Percentiles rank a stretch among this genome's conserved stretches.
phyloP scores from a whole-genome alignment of 2,797 vertebrate genomes.

The Cyprinella venusta region DNA sequence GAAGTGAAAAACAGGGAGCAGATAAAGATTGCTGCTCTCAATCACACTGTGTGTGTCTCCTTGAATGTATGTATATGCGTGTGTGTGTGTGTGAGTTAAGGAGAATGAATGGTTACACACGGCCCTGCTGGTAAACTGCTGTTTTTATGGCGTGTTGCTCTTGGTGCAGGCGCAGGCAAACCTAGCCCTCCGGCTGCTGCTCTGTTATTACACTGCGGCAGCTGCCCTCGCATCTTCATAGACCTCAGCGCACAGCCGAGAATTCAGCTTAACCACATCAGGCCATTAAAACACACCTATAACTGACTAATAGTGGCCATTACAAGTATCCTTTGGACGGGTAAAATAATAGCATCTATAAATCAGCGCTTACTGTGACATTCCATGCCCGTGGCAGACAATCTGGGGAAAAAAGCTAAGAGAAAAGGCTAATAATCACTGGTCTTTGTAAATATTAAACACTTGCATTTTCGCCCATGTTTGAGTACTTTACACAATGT shows the following conservation, averaged over 20 bases:
- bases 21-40: conserved; percentile 38
- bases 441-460: conserved; percentile 25
- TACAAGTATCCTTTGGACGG: conserved; percentile 43
- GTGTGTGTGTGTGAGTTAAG: conserved; percentile 25
- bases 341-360: conserved; percentile 47
- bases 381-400: conserved; percentile 10
- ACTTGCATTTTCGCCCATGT: not conserved
- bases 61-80: conserved; percentile 27
- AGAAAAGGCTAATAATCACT: conserved; percentile 25
- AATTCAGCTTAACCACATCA: conserved; percentile 46
- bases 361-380: conserved; percentile 32
- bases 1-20: conserved; percentile 8
- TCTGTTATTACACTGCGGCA: conserved; percentile 49
- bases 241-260: conserved; percentile 17
- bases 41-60: not conserved
- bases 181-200: conserved; percentile 31
- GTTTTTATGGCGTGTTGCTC: conserved; percentile 43
- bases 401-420: conserved; percentile 8
- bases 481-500: conserved; percentile 29
- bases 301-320: conserved; percentile 50
- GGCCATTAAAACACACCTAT: conserved; percentile 47
- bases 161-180: conserved; percentile 34
- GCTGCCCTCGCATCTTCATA: conserved; percentile 15
- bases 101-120: conserved; percentile 53
- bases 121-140: conserved; percentile 47